Evolutionary conservation across 2,797 vertebrate species (phyloP), one percentile per base, ranked within the genome.

Genomic region (Austrolebias charrua): DNA sequence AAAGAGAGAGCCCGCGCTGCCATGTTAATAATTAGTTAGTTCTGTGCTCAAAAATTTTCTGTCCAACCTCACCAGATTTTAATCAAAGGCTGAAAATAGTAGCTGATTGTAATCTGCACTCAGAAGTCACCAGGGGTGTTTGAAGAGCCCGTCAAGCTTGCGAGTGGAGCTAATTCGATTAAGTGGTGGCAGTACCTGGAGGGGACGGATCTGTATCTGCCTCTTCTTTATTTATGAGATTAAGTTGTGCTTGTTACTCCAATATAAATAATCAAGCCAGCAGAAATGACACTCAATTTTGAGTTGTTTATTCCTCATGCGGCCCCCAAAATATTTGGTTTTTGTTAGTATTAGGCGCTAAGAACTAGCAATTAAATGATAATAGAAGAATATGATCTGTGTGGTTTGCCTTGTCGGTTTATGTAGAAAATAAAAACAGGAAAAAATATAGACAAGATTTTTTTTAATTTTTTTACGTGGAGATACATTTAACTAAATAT

Each of bases 81-180:
- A 92, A 92, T 93, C 90, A 92, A 92, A 92, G 85, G 83, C 81
- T 92, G 89, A 91, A 93, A 91, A 91, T 88, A 91, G 91, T 88
- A 88, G 83, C 90, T 91, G 92, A 92, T 93, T 92, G 88, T 91
- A 92, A 93, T 93, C 92, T 86, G 88, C 88, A 89, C 86, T 91
- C 89, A 89, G 80, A 92, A 92, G 91, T 93, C 91, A 92, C 89
- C 89, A 86, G 90, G 89, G 91, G 90, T 91, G 91, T 92, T 92
- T 91, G 91, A 92, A 92, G 91, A 93, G 89, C 86, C 81, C 89
- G 85, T 85, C 85, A 88, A 89, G 92, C 86, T 78, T 86, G 81
- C 84, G 81, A 90, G 88, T 88, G 87, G 86, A 87, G 91, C 90
- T 92, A 93, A 93, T 92, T 91, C 84, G 85, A 93, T 92, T 93